These are phyloP conservation scores for Itoplectis maculator DNA, from an alignment of 2,888 invertebrate genomes.

Conservation along the genomic window DNA sequence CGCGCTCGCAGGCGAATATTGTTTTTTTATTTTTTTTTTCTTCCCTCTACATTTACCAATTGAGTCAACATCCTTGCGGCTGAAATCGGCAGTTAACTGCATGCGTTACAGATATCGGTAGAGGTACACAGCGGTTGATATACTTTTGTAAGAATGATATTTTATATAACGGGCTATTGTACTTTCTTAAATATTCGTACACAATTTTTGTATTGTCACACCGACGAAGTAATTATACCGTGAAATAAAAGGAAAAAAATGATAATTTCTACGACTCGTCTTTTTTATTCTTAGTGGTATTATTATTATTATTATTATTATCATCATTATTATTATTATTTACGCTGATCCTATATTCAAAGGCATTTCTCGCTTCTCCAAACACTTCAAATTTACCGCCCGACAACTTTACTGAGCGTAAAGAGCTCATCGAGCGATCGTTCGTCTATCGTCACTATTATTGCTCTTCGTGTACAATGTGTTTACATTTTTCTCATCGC, in stretches of 20 bases:
- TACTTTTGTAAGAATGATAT: constrained; percentile 83
- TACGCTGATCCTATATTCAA: too few relatives aligned
- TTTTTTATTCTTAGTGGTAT: not conserved
- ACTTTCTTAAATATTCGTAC: constrained; percentile 83
- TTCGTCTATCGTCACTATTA: too few relatives aligned
- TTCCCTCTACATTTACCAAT: not conserved
- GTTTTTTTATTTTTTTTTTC: constrained; percentile 39
- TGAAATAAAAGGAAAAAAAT: constrained; percentile 78
- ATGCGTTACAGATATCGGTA: constrained; percentile 70
- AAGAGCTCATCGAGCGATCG: too few relatives aligned
- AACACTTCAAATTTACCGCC: too few relatives aligned
- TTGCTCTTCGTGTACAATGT: too few relatives aligned
- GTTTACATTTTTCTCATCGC: too few relatives aligned
- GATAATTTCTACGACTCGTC: constrained; percentile 77
- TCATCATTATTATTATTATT: constrained; percentile 10
- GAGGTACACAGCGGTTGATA: constrained; percentile 71
- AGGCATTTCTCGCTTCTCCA: too few relatives aligned
- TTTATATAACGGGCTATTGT: constrained; percentile 84
- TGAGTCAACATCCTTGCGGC: constrained; percentile 31
- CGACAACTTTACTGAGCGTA: too few relatives aligned
- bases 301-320: constrained; percentile 15
- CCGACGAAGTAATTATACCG: constrained; percentile 79
- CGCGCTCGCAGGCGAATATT: constrained; percentile 59
- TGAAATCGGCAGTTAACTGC: constrained; percentile 66
- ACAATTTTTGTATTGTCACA: constrained; percentile 81